These are phyloP conservation scores for human DNA, from an alignment of 2,113 vertebrate genomes.

Conservation along the genomic window GRCh38 chr17:63250501-63251000, in stretches of 20 bases:
- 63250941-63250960: not conserved
- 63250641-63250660: not conserved
- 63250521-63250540: not conserved
- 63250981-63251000: not conserved
- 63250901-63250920: not conserved
- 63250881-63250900: not conserved
- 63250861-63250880: slow-evolving; percentile 2
- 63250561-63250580: not conserved
- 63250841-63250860: not conserved
- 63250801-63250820: not conserved
- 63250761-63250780: not conserved
- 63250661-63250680: slow-evolving; percentile 7
- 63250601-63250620: slow-evolving; percentile 18
- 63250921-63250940: not conserved
- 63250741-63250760: not conserved
- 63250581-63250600: slow-evolving; percentile 21
- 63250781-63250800: not conserved
- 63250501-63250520: not conserved
- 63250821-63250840: not conserved
- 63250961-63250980: not conserved
- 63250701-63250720: not conserved
- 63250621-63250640: not conserved
- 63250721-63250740: not conserved
- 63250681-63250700: not conserved
- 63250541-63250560: not conserved